A percentile compares a stretch with the other conserved stretches of the same genome.
phyloP scores from a whole-genome alignment of 2,888 invertebrate genomes.

The Drosophila rellima region DNA sequence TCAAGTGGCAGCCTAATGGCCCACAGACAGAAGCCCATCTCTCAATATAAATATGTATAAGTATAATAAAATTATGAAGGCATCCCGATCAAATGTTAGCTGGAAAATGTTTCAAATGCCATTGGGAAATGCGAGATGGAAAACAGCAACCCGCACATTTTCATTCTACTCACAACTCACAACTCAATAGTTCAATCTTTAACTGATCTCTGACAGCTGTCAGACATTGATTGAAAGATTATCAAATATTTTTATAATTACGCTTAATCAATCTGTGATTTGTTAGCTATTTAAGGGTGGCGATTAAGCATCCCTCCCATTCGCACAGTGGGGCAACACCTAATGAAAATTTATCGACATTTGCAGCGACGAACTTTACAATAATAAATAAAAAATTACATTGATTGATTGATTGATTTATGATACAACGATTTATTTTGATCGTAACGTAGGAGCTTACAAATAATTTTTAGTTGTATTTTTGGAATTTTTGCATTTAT shows the following conservation, averaged over 20 bases:
- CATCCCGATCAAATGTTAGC: constrained; percentile 18
- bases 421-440: no score
- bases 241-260: constrained; percentile 25
- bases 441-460: no score
- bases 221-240: constrained; percentile 55
- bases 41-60: neutral
- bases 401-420: no score
- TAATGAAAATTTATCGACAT: no score
- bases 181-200: constrained; percentile 27
- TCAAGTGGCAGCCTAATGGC: constrained; percentile 26
- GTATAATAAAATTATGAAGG: constrained; percentile 28
- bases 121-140: constrained; percentile 30
- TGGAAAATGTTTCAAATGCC: constrained; percentile 20
- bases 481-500: no score
- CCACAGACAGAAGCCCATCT: constrained; percentile 1
- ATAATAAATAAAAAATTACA: no score
- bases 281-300: constrained; percentile 16
- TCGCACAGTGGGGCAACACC: no score
- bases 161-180: neutral
- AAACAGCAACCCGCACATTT: constrained; percentile 58
- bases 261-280: constrained; percentile 20
- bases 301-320: neutral
- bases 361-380: no score
- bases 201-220: constrained; percentile 66
- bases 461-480: no score